Evolutionary conservation across 2,113 vertebrate genomes (phyloP), one percentile per base, ranked within the genome.

Genomic region (Notothenia coriiceps): DNA sequence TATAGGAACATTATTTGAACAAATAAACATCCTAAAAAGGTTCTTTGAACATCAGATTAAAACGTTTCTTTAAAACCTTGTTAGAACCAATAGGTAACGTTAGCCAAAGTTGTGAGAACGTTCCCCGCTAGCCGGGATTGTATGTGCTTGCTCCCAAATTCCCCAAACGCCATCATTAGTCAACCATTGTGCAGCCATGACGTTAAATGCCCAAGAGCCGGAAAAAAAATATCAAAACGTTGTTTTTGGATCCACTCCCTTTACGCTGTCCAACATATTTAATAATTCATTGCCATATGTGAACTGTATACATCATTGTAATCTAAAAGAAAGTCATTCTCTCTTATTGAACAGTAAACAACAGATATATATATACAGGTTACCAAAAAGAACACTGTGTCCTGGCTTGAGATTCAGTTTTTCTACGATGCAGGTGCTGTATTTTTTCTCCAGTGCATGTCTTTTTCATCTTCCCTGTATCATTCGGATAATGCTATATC

Each of bases 231-330:
- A 44, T 25, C 12, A 4, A 65, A 25, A 46, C 77, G 66, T 75
- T 64, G 61, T 78, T 88, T 54, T 59, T 60, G 66, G 35, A 75
- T 66, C 62, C 20, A 79, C 20, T 67, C 75, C 54, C 14, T 25
- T 12, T 0, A 2, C 40, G 60, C 55, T 61, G 46, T 65, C 47
- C 3, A 12, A 14, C 43, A 55, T 20, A 70, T 70, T 66, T 81
- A 49, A 70, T 20, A 20, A 55, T 18, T 18, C 5, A 43, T 22
- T 50, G 1, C 68, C 43, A 9, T 49, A 43, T 65, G 43, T 64
- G 49, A 76, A 76, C 61, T 63, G 54, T 63, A 14, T 62, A 22
- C 22, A 46, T 2, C 44, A 40, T 6, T 79, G 5, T 25, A 62
- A 7, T 54, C 15, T 40, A 66, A 73, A 73, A 70, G 2, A 59